Evolutionary conservation across 2,888 invertebrate species (phyloP).

Genomic region (Pilophorus perplexus): DNA sequence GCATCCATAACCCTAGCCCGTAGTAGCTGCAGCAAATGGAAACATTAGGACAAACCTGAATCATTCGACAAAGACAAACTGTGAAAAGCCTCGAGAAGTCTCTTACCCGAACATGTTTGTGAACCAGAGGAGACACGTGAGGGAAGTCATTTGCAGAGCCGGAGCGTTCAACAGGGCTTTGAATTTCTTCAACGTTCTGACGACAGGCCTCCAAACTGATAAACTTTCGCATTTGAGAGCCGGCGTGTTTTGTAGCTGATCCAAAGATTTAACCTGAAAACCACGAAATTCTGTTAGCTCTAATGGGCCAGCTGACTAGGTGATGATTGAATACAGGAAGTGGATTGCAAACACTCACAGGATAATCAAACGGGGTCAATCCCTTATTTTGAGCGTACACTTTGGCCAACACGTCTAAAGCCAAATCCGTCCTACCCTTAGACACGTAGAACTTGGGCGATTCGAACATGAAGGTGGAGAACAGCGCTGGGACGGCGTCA

Average conservation of each 20-base stretch:
- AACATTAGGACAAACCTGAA: too few species aligned
- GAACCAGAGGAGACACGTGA: conserved; percentile 63
- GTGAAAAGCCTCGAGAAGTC: background rate
- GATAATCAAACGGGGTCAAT: conserved; percentile 55
- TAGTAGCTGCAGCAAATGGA: conserved; percentile 57
- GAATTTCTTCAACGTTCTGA: conserved; percentile 54
- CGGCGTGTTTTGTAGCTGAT: conserved; percentile 1
- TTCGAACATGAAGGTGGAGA: conserved; percentile 65
- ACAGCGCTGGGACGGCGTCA: conserved; percentile 60
- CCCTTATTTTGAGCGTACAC: conserved; percentile 63
- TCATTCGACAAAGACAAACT: too few species aligned
- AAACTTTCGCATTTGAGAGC: conserved; percentile 40
- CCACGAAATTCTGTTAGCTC: too few species aligned
- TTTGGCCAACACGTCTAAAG: conserved; percentile 59
- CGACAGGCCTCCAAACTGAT: conserved; percentile 38
- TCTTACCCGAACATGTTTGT: conserved; percentile 66
- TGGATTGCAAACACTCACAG: conserved; percentile 55
- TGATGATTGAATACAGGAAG: too few species aligned
- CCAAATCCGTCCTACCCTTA: conserved; percentile 60
- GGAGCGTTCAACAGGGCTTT: conserved; percentile 59
- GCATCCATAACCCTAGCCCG: conserved; percentile 72
- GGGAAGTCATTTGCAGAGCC: conserved; percentile 57
- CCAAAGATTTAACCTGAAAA: conserved; percentile 45
- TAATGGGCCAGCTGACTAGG: too few species aligned
- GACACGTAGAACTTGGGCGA: conserved; percentile 74